A percentile compares a stretch with the other conserved stretches of the same genome.
Conservation (phyloP, 2,888 invertebrate species). For the Nemurella pictetii region DNA sequence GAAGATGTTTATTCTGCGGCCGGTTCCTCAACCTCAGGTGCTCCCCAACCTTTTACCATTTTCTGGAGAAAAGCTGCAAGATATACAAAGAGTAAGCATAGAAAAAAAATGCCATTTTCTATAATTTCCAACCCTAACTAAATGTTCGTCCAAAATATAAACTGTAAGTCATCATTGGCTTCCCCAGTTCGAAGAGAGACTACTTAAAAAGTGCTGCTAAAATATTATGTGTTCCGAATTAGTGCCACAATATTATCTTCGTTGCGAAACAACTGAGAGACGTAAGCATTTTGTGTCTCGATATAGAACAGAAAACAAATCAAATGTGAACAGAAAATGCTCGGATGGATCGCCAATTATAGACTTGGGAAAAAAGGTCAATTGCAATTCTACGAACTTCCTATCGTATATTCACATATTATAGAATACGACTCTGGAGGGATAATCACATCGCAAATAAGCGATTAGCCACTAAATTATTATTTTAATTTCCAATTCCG, state of each 20-base stretch:
- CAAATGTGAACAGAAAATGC: not conserved
- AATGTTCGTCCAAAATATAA: not conserved
- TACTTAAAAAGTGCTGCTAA: too few relatives aligned
- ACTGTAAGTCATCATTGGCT: not conserved
- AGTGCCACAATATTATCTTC: too few relatives aligned
- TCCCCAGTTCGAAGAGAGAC: too few relatives aligned
- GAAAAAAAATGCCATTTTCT: conserved; percentile 26
- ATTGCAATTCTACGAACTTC: not conserved
- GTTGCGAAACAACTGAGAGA: too few relatives aligned
- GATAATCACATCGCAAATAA: too few relatives aligned
- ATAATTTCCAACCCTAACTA: not conserved
- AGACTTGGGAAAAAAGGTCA: not conserved
- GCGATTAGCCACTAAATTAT: too few relatives aligned
- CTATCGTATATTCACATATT: not conserved
- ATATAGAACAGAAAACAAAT: not conserved
- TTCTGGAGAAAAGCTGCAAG: conserved; percentile 82
- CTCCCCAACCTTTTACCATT: conserved; percentile 59
- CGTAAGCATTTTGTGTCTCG: not conserved
- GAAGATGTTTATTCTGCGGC: conserved; percentile 33
- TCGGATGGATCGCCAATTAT: not conserved
- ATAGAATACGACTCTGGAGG: too few relatives aligned
- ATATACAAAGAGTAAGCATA: conserved; percentile 44
- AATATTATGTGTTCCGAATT: too few relatives aligned
- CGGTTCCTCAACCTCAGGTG: conserved; percentile 26
- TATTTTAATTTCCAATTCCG: too few relatives aligned